Conservation (phyloP, 2,113 vertebrate genomes). For the Pandion haliaetus region DNA sequence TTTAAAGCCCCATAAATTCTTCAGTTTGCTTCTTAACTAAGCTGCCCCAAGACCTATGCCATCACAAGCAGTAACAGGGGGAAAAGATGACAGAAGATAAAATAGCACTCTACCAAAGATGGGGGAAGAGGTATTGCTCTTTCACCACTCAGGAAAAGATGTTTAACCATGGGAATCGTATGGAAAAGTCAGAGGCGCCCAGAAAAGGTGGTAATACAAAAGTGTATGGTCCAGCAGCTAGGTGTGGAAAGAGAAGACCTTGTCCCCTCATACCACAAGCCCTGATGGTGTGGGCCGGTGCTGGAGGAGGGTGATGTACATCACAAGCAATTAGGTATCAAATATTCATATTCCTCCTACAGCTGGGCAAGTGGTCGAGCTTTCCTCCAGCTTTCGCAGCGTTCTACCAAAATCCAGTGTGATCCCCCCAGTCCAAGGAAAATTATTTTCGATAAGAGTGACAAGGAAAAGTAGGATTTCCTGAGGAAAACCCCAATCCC, state of each 20-base stretch:
- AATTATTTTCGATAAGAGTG: background rate
- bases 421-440: background rate
- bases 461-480: constrained; percentile 47
- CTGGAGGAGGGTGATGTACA: background rate
- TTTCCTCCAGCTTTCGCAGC: background rate
- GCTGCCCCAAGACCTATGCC: background rate
- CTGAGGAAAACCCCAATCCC: constrained; percentile 14
- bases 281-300: background rate
- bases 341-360: background rate
- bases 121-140: background rate
- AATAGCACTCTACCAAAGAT: background rate
- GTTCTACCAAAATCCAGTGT: constrained; percentile 15
- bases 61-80: background rate
- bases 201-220: background rate
- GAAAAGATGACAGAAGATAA: background rate
- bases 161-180: background rate
- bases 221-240: background rate
- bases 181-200: background rate
- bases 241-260: background rate
- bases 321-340: background rate
- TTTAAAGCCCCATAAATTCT: background rate
- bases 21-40: fast-evolving
- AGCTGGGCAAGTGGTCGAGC: background rate
- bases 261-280: background rate
- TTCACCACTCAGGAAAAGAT: background rate